phyloP scores from a whole-genome alignment of 30 jellyfish, hydroid and myxozoan species.

The Phacellophora camtschatica region DNA sequence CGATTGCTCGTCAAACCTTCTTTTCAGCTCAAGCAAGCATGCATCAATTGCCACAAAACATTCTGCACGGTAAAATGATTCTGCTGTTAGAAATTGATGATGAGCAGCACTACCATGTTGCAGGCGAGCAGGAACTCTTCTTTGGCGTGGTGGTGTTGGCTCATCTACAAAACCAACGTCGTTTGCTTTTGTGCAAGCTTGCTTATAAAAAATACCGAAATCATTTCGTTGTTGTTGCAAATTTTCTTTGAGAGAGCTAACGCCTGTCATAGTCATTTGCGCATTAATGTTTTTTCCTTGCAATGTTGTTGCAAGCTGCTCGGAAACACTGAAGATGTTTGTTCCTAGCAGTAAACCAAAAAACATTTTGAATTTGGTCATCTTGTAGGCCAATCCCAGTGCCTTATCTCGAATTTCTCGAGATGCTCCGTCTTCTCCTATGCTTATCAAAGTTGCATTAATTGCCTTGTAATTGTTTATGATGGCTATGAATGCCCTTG shows the following conservation, averaged over 20 bases:
- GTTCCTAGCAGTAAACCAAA: not conserved
- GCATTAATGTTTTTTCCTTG: not conserved
- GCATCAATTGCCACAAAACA: slow-evolving; percentile 21
- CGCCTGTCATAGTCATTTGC: slow-evolving; percentile 16
- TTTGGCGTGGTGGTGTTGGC: slow-evolving; percentile 13
- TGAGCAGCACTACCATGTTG: not conserved
- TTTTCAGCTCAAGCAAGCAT: slow-evolving; percentile 9
- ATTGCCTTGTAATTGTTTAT: not conserved
- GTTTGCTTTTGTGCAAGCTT: not conserved
- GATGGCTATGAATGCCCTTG: not conserved
- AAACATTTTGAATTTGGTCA: not conserved
- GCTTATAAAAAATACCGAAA: not conserved
- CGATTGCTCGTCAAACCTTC: slow-evolving; percentile 21
- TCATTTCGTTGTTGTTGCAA: slow-evolving; percentile 32
- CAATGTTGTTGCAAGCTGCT: slow-evolving; percentile 24
- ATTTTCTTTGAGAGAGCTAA: slow-evolving; percentile 7
- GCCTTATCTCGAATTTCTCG: slow-evolving; percentile 15
- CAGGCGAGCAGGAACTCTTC: slow-evolving; percentile 23
- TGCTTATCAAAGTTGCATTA: slow-evolving; percentile 13
- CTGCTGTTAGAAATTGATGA: slow-evolving; percentile 1
- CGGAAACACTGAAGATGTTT: slow-evolving; percentile 15
- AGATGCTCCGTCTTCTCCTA: not conserved
- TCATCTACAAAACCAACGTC: not conserved
- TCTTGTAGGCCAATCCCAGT: not conserved
- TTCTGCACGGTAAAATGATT: not conserved